phyloP scores from a whole-genome alignment of 2,888 invertebrate species.

The Parnassius orleans region DNA sequence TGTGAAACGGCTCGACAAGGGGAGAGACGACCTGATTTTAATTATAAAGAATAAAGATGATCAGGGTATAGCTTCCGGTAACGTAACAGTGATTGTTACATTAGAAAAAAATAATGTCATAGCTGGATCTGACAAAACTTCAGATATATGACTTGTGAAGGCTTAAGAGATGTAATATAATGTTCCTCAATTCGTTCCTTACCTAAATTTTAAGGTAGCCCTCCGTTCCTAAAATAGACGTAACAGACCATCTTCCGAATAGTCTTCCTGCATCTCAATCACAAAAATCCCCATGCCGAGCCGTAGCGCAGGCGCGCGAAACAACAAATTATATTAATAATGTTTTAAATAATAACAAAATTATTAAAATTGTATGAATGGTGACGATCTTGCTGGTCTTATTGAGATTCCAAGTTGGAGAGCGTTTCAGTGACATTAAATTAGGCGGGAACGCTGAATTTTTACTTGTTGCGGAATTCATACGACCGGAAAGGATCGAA shows the following conservation, averaged over 20 bases:
- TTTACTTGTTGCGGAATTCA: constrained; percentile 55
- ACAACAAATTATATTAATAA: constrained; percentile 81
- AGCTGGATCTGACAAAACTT: constrained; percentile 5
- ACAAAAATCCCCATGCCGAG: constrained; percentile 45
- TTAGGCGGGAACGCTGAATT: constrained; percentile 50
- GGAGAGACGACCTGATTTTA: constrained; percentile 55
- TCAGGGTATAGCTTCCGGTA: constrained; percentile 66
- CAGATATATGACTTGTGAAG: neutral
- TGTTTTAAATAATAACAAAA: constrained; percentile 78
- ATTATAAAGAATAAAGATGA: constrained; percentile 59
- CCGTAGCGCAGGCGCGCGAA: constrained; percentile 59
- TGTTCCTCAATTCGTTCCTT: constrained; percentile 40
- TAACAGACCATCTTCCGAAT: constrained; percentile 55
- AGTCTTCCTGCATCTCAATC: constrained; percentile 69
- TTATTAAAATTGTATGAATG: constrained; percentile 76
- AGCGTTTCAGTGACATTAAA: constrained; percentile 55
- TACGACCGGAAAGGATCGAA: constrained; percentile 39
- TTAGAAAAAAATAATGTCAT: constrained; percentile 22
- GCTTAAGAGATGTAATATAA: constrained; percentile 17
- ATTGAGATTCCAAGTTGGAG: constrained; percentile 51
- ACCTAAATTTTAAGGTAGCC: constrained; percentile 16
- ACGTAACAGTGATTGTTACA: constrained; percentile 16
- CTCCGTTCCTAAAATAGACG: constrained; percentile 27
- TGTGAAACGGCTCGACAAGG: constrained; percentile 52
- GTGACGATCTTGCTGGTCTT: constrained; percentile 45